Evolutionary conservation across 2,113 vertebrate species (phyloP), one percentile per base, ranked within the genome.

Genomic region (Prolemur simus): DNA sequence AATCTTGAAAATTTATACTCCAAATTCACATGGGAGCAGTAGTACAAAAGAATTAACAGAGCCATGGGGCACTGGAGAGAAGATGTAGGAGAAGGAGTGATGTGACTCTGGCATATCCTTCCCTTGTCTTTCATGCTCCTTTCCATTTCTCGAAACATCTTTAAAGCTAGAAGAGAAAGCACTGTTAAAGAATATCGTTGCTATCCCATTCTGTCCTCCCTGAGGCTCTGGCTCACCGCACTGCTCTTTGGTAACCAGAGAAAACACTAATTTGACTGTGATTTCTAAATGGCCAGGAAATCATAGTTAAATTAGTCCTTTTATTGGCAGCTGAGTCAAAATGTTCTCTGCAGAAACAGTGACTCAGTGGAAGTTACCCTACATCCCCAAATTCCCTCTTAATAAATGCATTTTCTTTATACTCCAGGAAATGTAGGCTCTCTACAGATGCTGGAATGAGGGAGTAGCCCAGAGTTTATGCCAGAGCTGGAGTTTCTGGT

Each of bases 231-330:
- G 45, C 2, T 25, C 42, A 84, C 42, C n/a, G 54, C 6, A 4
- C 25, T 68, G 21, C 91, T 95, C 34, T 94, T 91, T 96, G 15
- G 39, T 60, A 84, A 56, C 49, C 39, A 85, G 29, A 12, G 69
- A 71, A 94, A 93, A 52, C 21, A 82, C 2, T 77, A 37, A 80
- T 60, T 74, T 94, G 76, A 74, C 58, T 39, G 45, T 27, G 7
- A 29, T 89, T 95, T 93, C 58, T 94, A 21, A 96, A 89, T 42
- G 15, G 3, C 56, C 58, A 95, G 64, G 45, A 96, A 89, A 94
- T 92, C 71, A 87, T 11, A 84, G 32, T 73, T 58, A 80, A 96
- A 63, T 64, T 60, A 90, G 37, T 77, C 17, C 8, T 93, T 96
- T 84, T 66, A 69, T 54, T 60, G 63, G 42, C 63, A 34, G 49